Base-by-base conservation (phyloP, 1,140 invertebrate genomes). In the Drosophila micromelanica region DNA sequence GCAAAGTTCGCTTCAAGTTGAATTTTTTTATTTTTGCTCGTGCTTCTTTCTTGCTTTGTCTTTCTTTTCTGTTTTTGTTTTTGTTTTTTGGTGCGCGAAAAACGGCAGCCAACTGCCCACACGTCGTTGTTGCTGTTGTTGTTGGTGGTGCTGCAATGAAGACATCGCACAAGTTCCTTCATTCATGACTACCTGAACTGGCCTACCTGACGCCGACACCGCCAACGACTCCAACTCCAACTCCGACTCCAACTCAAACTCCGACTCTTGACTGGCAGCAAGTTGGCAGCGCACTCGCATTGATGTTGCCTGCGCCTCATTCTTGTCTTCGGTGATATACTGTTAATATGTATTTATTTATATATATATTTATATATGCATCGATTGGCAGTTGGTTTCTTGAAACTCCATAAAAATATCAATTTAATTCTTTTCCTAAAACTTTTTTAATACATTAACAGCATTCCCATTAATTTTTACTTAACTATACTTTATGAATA, bases 51-150 rank as follows among this genome's bases (percentile, higher is more conserved):
- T 40, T 55, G n/a, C 11, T 63, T 7, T 46, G 32, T 59, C 8
- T 57, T 57, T 59, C 35, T 62, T 55, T 30, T 32, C 57, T 43
- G 32, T 11, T 38, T 49, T 43, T 51, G 57, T 59, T 51, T 32
- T 60, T n/a, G n/a, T 55, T 30, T 46, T 67, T 84, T n/a, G 63
- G 60, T 68, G 62, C 81, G 78, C 78, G 78, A 87, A 81, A 81
- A 86, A 87, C 82, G 60, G 81, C 81, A 86, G 81, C 78, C 82
- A 75, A 87, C 81, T 86, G 81, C 81, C 81, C 82, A 86, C 78
- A 86, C 78, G 73, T 80, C 55, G 45, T 17, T 17, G 60, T 13
- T n/a, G n/a, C n/a, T 40, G 70, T 52, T 65, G 65, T 46, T 49
- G 54, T 9, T 59, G 23, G 12, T 54, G 52, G 45, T 59, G 43